These are phyloP conservation scores for Quadriops clusia DNA, from an alignment of 2,888 invertebrate species.

Conservation along the genomic window DNA sequence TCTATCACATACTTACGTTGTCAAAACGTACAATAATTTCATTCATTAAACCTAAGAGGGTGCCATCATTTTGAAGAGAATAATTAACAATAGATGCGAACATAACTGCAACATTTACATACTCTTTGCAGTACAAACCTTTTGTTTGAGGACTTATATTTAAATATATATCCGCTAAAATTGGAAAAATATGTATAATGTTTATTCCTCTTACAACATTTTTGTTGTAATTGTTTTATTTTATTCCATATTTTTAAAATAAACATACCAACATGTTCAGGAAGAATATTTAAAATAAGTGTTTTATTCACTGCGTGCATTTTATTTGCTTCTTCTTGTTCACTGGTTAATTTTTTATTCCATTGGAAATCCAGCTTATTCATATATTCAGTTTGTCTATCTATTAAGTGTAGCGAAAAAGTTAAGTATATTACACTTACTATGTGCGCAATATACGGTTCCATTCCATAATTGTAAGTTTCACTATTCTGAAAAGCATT, in stretches of 20 bases:
- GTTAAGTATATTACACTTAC: slow-evolving; percentile 62
- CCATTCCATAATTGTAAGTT: slow-evolving; percentile 57
- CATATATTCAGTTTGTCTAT: slow-evolving; percentile 81
- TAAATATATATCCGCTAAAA: slow-evolving; percentile 64
- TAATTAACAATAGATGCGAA: slow-evolving; percentile 67
- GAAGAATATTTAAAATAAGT: slow-evolving; percentile 83
- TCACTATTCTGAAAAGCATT: slow-evolving; percentile 44
- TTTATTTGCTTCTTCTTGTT: slow-evolving; percentile 76
- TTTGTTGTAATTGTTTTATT: no score
- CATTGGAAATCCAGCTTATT: slow-evolving; percentile 72
- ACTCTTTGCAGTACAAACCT: slow-evolving; percentile 65
- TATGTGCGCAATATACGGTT: slow-evolving; percentile 59
- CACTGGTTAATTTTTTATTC: slow-evolving; percentile 64
- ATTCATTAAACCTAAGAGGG: slow-evolving; percentile 49
- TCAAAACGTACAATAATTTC: slow-evolving; percentile 91
- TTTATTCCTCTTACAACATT: no score
- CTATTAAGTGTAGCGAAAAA: slow-evolving; percentile 69
- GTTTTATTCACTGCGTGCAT: slow-evolving; percentile 80
- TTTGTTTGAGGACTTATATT: slow-evolving; percentile 47
- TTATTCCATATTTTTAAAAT: no score
- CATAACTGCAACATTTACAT: slow-evolving; percentile 84
- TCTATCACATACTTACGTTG: slow-evolving; percentile 44
- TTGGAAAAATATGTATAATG: no score
- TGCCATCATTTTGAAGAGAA: slow-evolving; percentile 43
- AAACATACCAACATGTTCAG: slow-evolving; percentile 74